Evolutionary conservation across 2,888 invertebrate genomes (phyloP).

Genomic region (Ormyrus pomaceus): DNA sequence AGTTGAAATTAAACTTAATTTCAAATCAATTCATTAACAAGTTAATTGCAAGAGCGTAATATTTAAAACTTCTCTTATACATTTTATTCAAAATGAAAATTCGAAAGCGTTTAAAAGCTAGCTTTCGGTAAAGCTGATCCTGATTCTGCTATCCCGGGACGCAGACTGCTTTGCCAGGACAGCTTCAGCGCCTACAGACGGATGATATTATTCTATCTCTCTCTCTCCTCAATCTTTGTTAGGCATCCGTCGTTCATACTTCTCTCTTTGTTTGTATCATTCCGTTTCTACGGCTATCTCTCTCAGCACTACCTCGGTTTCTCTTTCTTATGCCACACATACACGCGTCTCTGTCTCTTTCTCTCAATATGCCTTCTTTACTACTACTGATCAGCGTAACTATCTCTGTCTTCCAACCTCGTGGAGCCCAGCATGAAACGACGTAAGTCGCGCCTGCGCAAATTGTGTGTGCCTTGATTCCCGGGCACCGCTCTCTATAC

Average conservation of each 20-base stretch:
- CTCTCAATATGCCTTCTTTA: conserved; percentile 53
- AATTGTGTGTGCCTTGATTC: conserved; percentile 71
- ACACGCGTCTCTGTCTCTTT: conserved; percentile 19
- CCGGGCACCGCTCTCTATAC: conserved; percentile 67
- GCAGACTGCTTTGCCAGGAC: conserved; percentile 72
- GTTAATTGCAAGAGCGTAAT: background rate
- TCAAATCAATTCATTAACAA: too few relatives aligned
- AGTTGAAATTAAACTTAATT: too few relatives aligned
- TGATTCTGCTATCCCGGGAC: conserved; percentile 73
- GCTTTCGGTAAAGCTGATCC: conserved; percentile 64
- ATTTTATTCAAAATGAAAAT: background rate
- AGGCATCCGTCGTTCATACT: conserved; percentile 47
- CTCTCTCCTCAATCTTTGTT: conserved; percentile 60
- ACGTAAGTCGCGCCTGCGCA: conserved; percentile 65
- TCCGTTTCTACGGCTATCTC: conserved; percentile 34
- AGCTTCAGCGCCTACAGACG: conserved; percentile 69
- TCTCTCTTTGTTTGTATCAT: conserved; percentile 45
- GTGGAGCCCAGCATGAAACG: conserved; percentile 61
- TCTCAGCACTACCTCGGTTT: conserved; percentile 34
- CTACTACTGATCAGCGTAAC: conserved; percentile 39
- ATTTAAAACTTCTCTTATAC: too few relatives aligned
- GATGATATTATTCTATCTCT: conserved; percentile 62
- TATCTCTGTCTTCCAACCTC: conserved; percentile 54
- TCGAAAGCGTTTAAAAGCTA: too few relatives aligned
- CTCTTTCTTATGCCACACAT: conserved; percentile 28